Conservation (phyloP, 2,797 vertebrate genomes). For the Channallabes apus region DNA sequence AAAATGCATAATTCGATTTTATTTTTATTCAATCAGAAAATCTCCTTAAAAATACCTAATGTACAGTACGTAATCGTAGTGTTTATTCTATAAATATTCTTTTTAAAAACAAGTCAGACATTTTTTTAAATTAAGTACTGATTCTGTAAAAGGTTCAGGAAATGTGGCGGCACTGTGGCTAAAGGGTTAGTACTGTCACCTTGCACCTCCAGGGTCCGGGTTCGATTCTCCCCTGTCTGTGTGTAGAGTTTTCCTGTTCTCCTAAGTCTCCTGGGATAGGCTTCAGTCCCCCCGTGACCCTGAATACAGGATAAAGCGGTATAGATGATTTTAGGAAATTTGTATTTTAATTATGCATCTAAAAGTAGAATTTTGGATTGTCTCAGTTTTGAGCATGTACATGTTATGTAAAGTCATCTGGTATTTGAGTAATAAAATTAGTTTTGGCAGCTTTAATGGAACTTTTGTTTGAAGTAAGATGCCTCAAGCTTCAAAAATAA, state of each 20-base stretch:
- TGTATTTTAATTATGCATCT: too few relatives aligned
- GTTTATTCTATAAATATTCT: neutral
- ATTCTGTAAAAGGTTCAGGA: neutral
- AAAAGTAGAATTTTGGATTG: neutral
- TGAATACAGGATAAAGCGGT: too few relatives aligned
- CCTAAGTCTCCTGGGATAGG: too few relatives aligned
- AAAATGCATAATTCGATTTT: neutral
- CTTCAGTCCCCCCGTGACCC: too few relatives aligned
- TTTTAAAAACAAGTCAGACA: neutral
- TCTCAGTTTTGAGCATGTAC: neutral
- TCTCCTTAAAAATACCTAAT: neutral
- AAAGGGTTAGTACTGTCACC: too few relatives aligned
- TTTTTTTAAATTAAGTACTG: neutral
- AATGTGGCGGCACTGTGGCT: too few relatives aligned
- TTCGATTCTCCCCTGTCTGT: too few relatives aligned
- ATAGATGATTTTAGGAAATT: too few relatives aligned
- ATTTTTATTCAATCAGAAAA: neutral
- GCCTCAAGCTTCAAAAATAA: neutral
- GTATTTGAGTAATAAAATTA: neutral
- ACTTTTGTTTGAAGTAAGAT: neutral
- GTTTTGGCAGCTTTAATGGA: neutral
- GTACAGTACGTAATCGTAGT: neutral
- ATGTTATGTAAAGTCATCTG: neutral
- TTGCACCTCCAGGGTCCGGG: too few relatives aligned
- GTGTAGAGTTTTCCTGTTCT: too few relatives aligned